A percentile compares a stretch with the other conserved stretches of the same genome.
Evolutionary conservation across 64 coral and sea anemone species (phyloP).

Genomic region (Astreopora myriophthalma): DNA sequence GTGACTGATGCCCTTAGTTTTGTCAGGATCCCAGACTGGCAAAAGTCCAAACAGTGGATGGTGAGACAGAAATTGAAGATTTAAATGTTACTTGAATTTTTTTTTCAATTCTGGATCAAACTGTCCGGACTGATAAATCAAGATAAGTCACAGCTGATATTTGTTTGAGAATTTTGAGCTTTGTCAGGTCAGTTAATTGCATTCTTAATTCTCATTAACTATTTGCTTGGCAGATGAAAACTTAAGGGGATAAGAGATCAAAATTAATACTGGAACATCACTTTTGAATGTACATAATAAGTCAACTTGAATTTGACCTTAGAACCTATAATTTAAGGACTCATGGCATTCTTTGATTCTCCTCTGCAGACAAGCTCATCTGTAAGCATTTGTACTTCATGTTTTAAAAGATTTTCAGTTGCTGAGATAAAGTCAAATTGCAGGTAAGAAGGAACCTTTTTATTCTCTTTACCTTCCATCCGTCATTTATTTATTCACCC

Average conservation of each 20-base stretch:
- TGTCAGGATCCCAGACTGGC: conserved; percentile 87
- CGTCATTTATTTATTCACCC: neutral
- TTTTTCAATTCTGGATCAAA: neutral
- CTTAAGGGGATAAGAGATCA: neutral
- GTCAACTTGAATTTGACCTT: neutral
- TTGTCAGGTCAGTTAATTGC: too few species aligned
- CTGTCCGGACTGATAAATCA: too few species aligned
- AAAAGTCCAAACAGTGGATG: conserved; percentile 85
- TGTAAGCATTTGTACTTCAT: conserved; percentile 45
- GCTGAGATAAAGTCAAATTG: conserved; percentile 77
- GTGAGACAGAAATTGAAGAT: conserved; percentile 3
- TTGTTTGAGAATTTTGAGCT: neutral
- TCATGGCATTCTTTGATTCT: neutral
- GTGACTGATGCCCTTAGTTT: conserved; percentile 69
- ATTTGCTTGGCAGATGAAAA: neutral
- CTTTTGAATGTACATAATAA: too few species aligned
- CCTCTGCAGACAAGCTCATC: conserved; percentile 40
- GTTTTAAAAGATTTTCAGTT: conserved; percentile 64
- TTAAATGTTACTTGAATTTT: neutral
- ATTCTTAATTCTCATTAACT: neutral
- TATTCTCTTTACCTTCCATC: neutral
- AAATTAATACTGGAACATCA: neutral
- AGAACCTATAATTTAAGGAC: neutral
- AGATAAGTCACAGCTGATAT: too few species aligned
- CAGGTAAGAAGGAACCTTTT: conserved; percentile 55